Conservation (phyloP, 2,888 invertebrate species). For the Cephus spinipes region DNA sequence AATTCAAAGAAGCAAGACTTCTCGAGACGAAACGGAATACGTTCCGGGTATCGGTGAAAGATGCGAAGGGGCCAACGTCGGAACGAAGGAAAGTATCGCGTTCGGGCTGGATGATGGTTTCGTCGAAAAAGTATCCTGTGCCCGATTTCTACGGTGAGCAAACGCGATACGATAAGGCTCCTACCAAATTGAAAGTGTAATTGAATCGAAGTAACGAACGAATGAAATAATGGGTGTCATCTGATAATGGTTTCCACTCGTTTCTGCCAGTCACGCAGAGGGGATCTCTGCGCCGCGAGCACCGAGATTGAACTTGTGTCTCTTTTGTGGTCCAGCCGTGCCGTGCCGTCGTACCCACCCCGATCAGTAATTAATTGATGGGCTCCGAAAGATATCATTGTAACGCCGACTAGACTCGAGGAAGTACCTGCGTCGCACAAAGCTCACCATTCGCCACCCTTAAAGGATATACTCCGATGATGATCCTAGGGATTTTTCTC, state of each 20-base stretch:
- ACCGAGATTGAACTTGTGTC: slow-evolving; percentile 46
- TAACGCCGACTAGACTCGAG: background rate
- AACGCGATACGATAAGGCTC: slow-evolving; percentile 27
- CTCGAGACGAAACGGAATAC: background rate
- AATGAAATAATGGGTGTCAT: slow-evolving; percentile 56
- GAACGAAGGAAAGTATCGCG: background rate
- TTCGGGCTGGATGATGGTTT: background rate
- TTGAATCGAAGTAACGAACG: slow-evolving; percentile 48
- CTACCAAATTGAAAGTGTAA: slow-evolving; percentile 53
- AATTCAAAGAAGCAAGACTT: background rate
- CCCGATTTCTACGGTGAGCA: slow-evolving; percentile 33
- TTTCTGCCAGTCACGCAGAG: slow-evolving; percentile 51
- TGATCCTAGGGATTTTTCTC: background rate
- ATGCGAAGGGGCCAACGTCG: background rate
- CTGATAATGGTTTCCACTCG: slow-evolving; percentile 48
- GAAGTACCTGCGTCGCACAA: background rate
- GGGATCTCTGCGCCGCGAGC: slow-evolving; percentile 35
- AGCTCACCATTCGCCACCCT: background rate
- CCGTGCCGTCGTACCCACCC: slow-evolving; percentile 31
- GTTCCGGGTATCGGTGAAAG: background rate
- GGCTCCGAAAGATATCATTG: slow-evolving; percentile 46
- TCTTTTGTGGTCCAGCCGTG: slow-evolving; percentile 47
- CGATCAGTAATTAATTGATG: slow-evolving; percentile 59
- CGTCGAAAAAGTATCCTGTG: slow-evolving; percentile 3
- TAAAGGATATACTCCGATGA: background rate